Conservation (phyloP, 2,113 vertebrate genomes). For the Varanus salvator region DNA sequence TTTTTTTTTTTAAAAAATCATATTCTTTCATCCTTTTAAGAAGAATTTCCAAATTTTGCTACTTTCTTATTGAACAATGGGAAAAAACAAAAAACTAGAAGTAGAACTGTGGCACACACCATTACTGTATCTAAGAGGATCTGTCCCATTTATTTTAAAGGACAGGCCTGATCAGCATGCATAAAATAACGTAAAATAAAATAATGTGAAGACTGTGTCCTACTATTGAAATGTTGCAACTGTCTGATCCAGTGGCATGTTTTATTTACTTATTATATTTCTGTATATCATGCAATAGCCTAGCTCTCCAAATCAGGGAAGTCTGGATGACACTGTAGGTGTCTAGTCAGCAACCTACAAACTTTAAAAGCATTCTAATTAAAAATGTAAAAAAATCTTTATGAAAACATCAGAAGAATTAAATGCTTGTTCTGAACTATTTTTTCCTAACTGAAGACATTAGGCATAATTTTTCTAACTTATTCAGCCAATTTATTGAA, state of each 20-base stretch:
- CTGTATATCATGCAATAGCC: too few relatives aligned
- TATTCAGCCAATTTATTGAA: conserved; percentile 47
- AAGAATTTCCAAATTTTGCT: too few relatives aligned
- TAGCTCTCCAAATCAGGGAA: not conserved
- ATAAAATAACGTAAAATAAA: not conserved
- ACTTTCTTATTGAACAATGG: too few relatives aligned
- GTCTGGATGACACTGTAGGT: not conserved
- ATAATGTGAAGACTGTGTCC: too few relatives aligned
- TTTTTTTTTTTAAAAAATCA: too few relatives aligned
- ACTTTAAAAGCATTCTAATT: conserved; percentile 10
- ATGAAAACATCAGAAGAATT: conserved; percentile 29
- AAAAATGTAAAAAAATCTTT: conserved; percentile 9
- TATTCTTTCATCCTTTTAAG: too few relatives aligned
- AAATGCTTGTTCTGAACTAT: conserved; percentile 13
- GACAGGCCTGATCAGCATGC: not conserved
- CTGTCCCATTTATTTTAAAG: not conserved
- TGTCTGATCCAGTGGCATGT: too few relatives aligned
- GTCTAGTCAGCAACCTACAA: conserved; percentile 5
- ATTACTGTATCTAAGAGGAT: not conserved
- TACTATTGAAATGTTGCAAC: not conserved
- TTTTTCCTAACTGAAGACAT: conserved; percentile 12
- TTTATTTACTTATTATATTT: too few relatives aligned
- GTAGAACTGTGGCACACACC: not conserved
- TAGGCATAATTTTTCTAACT: conserved; percentile 45
- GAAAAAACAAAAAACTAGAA: too few relatives aligned